Evolutionary conservation across 2,797 vertebrate species (phyloP).

Genomic region (Pyrocephalus nanus): DNA sequence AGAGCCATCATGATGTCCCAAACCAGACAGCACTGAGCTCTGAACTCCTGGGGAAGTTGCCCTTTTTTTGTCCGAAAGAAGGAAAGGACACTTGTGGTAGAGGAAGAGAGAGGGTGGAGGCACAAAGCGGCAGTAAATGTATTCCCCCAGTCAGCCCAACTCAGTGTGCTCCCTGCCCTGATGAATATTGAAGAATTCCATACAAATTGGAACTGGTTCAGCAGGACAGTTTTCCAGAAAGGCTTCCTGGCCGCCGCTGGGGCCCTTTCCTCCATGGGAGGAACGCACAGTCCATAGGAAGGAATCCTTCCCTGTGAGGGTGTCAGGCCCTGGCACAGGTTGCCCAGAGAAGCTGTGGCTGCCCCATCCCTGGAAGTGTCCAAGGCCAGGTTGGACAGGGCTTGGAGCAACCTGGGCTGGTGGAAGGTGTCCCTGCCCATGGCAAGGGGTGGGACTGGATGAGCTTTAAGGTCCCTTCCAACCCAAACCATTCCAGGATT

Average conservation of each 20-base stretch:
- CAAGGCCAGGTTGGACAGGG: rapidly evolving
- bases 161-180: conserved; percentile 35
- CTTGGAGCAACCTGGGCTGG: rapidly evolving
- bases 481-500: background rate
- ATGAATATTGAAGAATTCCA: conserved; percentile 63
- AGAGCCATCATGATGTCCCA: background rate
- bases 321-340: background rate
- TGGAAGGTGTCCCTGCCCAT: background rate
- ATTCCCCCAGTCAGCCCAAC: conserved; percentile 28
- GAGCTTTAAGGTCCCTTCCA: background rate
- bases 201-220: conserved; percentile 63
- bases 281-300: background rate
- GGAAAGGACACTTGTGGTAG: background rate
- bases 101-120: background rate
- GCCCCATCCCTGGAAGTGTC: background rate
- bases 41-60: background rate
- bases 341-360: background rate
- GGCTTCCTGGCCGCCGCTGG: background rate
- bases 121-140: background rate
- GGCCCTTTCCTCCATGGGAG: background rate
- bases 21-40: background rate
- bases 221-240: conserved; percentile 41
- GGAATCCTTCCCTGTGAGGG: background rate
- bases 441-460: background rate
- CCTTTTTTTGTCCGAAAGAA: background rate